Percentiles rank a stretch among this genome's conserved stretches.
phyloP scores from a whole-genome alignment of 37 sponge, comb jelly and placozoan genomes.

The Ianthella basta region DNA sequence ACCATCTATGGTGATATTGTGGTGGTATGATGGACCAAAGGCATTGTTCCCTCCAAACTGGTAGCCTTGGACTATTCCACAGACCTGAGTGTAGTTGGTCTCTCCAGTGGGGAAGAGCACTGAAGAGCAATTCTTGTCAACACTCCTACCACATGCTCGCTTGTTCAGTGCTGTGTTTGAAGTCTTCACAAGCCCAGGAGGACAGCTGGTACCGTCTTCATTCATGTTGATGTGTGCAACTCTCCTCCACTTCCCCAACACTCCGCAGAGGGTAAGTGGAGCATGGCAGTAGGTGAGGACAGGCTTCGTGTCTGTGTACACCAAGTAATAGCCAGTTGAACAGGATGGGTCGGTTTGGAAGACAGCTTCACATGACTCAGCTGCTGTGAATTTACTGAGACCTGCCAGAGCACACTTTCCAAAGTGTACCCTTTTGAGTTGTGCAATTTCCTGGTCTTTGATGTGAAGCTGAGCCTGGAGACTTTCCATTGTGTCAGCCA shows the following conservation, averaged over 20 bases:
- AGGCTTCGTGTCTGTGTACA: not conserved
- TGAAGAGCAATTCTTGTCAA: not conserved
- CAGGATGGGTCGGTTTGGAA: slow-evolving; percentile 20
- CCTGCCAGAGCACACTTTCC: not conserved
- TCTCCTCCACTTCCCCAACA: slow-evolving; percentile 5
- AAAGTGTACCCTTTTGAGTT: not conserved
- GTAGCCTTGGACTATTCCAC: slow-evolving; percentile 20
- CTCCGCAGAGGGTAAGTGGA: slow-evolving; percentile 5
- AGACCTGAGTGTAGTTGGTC: slow-evolving; percentile 4
- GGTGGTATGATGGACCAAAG: slow-evolving; percentile 22
- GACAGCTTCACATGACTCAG: slow-evolving; percentile 15
- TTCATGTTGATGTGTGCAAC: slow-evolving; percentile 28
- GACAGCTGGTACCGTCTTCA: slow-evolving; percentile 21
- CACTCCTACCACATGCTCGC: slow-evolving; percentile 27
- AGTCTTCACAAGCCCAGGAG: not conserved
- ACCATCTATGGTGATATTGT: not conserved
- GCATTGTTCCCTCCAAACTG: slow-evolving; percentile 13
- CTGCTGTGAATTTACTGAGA: not conserved
- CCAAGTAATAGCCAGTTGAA: slow-evolving; percentile 1
- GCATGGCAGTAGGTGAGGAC: slow-evolving; percentile 22
- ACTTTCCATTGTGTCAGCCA: not conserved
- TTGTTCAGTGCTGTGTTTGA: not conserved
- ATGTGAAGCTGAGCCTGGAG: slow-evolving; percentile 1
- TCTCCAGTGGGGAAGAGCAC: not conserved
- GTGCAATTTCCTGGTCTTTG: not conserved